phyloP scores from a whole-genome alignment of 2,797 vertebrate genomes.

The Falco concolor region DNA sequence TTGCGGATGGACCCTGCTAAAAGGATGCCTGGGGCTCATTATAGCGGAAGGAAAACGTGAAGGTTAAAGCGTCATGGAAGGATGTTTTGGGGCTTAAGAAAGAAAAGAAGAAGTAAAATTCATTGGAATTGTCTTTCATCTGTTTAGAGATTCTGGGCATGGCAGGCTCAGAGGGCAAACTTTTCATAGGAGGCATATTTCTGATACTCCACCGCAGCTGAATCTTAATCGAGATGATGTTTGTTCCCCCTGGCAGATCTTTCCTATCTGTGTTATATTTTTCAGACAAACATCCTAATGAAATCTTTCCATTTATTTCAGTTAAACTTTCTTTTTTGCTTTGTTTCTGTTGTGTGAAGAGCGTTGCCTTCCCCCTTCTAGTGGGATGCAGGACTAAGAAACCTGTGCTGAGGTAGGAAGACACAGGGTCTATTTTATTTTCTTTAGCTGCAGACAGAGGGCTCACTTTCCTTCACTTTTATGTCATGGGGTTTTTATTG shows the following conservation, averaged over 20 bases:
- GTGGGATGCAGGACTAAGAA: neutral
- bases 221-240: constrained; percentile 1
- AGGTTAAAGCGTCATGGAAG: neutral
- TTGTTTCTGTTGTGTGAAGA: neutral
- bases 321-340: neutral
- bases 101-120: neutral
- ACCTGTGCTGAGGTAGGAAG: neutral
- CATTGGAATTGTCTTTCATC: neutral
- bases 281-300: neutral
- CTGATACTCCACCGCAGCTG: neutral
- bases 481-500: neutral
- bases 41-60: neutral
- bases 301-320: neutral
- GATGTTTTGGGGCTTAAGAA: neutral
- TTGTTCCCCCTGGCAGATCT: neutral
- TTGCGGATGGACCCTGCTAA: neutral
- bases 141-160: neutral
- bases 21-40: constrained; percentile 25
- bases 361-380: rapidly evolving
- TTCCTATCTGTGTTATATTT: neutral
- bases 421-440: neutral
- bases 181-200: neutral
- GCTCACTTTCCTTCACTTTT: neutral
- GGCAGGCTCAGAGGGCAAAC: neutral
- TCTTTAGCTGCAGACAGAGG: neutral